These are phyloP conservation scores for Pristionchus fissidentatus DNA, from an alignment of 2,888 invertebrate species.

Conservation along the genomic window DNA sequence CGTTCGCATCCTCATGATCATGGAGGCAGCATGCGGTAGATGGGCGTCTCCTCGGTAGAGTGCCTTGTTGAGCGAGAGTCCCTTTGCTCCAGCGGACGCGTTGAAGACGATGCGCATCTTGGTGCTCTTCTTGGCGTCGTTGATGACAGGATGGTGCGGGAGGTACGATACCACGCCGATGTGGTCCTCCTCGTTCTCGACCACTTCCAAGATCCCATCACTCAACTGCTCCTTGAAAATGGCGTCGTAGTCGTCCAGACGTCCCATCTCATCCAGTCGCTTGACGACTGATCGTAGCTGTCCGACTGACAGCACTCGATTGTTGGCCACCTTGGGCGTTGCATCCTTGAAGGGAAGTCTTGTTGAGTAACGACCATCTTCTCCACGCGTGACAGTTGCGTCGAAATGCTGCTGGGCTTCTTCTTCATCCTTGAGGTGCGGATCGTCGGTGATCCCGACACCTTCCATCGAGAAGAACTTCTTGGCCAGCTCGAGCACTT, in stretches of 20 bases:
- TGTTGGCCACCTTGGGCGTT: not conserved
- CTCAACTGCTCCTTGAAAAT: constrained; percentile 49
- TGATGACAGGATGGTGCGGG: constrained; percentile 54
- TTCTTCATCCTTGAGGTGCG: constrained; percentile 45
- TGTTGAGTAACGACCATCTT: constrained; percentile 51
- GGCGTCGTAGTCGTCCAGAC: constrained; percentile 26
- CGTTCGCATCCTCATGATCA: constrained; percentile 53
- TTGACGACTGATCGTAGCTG: too few species aligned
- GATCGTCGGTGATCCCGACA: constrained; percentile 43
- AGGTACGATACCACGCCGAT: constrained; percentile 44
- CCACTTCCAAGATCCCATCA: constrained; percentile 49
- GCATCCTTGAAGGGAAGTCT: constrained; percentile 44
- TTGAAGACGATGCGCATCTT: constrained; percentile 56
- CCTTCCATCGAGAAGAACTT: constrained; percentile 42
- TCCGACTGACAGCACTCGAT: not conserved
- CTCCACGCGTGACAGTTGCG: constrained; percentile 39
- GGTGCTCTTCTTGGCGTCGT: constrained; percentile 48
- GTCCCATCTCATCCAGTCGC: not conserved
- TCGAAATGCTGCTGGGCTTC: constrained; percentile 42
- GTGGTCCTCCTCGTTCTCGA: constrained; percentile 17
- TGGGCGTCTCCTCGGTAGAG: constrained; percentile 52
- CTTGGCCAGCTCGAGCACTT: not conserved
- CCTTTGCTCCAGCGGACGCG: constrained; percentile 48
- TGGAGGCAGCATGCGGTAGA: constrained; percentile 46
- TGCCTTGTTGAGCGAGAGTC: constrained; percentile 56